Conservation (phyloP, 2,888 invertebrate genomes). For the Drosophila atripex region DNA sequence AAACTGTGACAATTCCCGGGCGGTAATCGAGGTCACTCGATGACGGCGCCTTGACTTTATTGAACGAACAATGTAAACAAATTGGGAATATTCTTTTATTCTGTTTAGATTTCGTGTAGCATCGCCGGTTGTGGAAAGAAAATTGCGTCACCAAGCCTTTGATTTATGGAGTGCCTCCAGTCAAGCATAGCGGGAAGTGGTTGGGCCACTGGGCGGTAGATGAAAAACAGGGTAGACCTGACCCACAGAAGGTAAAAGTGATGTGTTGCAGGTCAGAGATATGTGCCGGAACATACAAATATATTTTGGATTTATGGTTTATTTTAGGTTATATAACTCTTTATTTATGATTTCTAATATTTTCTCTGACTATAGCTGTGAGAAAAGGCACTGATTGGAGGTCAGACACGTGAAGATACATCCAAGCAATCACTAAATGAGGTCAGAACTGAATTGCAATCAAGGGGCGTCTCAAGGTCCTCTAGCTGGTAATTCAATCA, state of each 20-base stretch:
- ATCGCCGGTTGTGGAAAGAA: conserved; percentile 31
- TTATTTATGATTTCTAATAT: neutral
- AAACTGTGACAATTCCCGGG: conserved; percentile 43
- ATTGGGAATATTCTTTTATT: conserved; percentile 22
- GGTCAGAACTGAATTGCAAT: conserved; percentile 44
- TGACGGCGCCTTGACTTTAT: conserved; percentile 54
- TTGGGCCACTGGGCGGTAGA: no score
- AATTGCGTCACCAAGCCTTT: conserved; percentile 59
- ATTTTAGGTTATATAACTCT: neutral
- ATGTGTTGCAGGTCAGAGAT: conserved; percentile 18
- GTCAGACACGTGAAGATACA: conserved; percentile 13
- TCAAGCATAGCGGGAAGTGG: conserved; percentile 35
- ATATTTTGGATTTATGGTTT: neutral
- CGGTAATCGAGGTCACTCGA: conserved; percentile 51
- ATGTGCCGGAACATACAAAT: conserved; percentile 2
- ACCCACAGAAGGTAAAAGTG: conserved; percentile 19
- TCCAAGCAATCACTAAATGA: conserved; percentile 34
- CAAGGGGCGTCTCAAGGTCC: conserved; percentile 24
- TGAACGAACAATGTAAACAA: conserved; percentile 48
- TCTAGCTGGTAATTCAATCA: conserved; percentile 17
- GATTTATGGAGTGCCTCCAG: conserved; percentile 61
- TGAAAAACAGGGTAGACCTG: conserved; percentile 9
- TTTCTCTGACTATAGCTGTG: neutral
- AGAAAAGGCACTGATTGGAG: conserved; percentile 23
- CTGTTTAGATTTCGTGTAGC: conserved; percentile 34